Percentiles rank a stretch among this genome's conserved stretches.
Evolutionary conservation across 2,113 vertebrate genomes (phyloP).

Genomic region (Chauna torquata): DNA sequence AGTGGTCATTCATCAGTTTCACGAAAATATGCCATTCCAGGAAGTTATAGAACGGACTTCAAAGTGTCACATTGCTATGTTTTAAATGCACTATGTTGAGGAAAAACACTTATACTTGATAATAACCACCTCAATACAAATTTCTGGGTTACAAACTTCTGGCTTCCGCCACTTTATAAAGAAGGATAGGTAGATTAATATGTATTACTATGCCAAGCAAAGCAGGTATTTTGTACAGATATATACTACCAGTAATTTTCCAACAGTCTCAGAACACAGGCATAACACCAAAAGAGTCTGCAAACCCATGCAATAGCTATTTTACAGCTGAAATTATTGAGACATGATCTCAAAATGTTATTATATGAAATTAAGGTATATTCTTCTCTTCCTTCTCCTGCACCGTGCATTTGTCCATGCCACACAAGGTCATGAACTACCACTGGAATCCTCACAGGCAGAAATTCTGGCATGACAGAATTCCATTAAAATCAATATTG

Average conservation of each 20-base stretch:
- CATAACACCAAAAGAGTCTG: not conserved
- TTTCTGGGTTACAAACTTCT: not conserved
- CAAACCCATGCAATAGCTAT: fast-evolving
- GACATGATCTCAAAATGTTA: not conserved
- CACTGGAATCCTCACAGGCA: not conserved
- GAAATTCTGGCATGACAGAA: not conserved
- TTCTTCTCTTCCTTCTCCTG: not conserved
- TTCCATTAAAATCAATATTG: not conserved
- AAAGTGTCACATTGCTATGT: not conserved
- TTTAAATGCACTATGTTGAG: not conserved
- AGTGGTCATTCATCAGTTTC: not conserved
- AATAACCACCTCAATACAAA: not conserved
- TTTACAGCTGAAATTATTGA: not conserved
- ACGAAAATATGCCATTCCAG: not conserved
- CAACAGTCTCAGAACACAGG: not conserved
- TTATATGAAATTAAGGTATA: not conserved
- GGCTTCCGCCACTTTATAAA: not conserved
- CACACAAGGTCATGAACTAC: too few relatives aligned
- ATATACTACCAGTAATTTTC: not conserved
- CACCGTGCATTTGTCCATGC: not conserved
- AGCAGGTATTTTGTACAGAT: not conserved
- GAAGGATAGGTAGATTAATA: not conserved
- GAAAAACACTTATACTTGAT: not conserved
- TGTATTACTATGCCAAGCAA: not conserved
- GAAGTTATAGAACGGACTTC: not conserved